Base-by-base conservation (phyloP, 2,888 invertebrate species). In the Achlya flavicornis region DNA sequence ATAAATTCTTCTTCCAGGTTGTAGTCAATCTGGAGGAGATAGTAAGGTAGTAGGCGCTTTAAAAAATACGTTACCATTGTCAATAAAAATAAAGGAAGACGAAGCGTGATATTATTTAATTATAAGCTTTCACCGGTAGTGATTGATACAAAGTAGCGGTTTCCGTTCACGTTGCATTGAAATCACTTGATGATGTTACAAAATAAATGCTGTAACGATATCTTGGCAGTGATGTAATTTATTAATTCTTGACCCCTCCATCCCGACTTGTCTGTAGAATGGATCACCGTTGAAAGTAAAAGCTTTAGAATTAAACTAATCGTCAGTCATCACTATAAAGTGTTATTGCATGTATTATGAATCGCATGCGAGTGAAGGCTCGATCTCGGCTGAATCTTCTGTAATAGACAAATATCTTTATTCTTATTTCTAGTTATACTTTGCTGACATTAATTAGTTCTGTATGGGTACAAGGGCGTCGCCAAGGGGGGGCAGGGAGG, bases 261-360 rank as follows among this genome's bases (percentile, higher is more conserved):
- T n/a, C 53, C n/a, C n/a, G 53, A 19, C 8, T 16, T 48, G 48
- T 48, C 53, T 53, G 48, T 16, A 53, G 16, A 53, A 53, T 53
- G 53, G 16, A 53, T 53, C 53, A 16, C 4, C 19, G 19, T 53
- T 12, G 19, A 53, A 53, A 53, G 53, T 48, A 48, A 48, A 48
- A 69, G 66, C 48, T 16, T 48, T 16, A 48, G 16, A 53, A 19
- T 53, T 19, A 19, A 53, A 53, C 19, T 3, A 53, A 10, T n/a
- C 10, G 19, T n/a, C 53, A 8, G 53, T 53, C 19, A 53, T 53
- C 19, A 10, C 53, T 53, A 14, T 48, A 14, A n/a, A 53, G 19
- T 53, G 53, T 53, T 48, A 16, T 48, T 53, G 19, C n/a, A 19
- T 53, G 53, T n/a, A 53, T 14, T 7, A 48, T 16, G 2, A 48